Evolutionary conservation across 2,113 vertebrate genomes (phyloP).

Genomic region (Proteles cristata): DNA sequence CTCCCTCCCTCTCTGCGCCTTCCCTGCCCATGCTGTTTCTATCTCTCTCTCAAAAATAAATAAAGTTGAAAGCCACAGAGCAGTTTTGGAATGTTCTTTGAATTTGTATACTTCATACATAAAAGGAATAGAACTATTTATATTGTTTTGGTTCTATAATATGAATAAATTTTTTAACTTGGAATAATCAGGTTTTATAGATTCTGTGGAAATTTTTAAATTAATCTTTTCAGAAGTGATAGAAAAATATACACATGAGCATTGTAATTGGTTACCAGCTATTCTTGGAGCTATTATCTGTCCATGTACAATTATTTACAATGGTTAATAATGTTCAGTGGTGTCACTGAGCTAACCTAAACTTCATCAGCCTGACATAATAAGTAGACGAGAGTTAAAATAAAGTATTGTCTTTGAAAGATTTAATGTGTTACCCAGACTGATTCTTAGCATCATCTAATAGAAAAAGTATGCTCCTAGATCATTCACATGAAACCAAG

Average conservation of each 20-base stretch:
- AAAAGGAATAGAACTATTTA: not conserved
- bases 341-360: not conserved
- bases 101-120: not conserved
- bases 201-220: not conserved
- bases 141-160: not conserved
- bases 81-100: not conserved
- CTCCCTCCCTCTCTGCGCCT: too few species aligned
- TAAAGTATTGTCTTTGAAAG: slow-evolving; percentile 39
- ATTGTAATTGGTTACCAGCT: not conserved
- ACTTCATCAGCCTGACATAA: not conserved
- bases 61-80: not conserved
- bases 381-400: not conserved
- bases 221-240: not conserved
- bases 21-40: too few species aligned
- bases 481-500: not conserved
- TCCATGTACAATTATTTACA: not conserved
- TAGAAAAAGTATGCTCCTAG: not conserved
- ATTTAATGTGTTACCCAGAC: not conserved
- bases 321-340: not conserved
- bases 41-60: too few species aligned
- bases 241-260: not conserved
- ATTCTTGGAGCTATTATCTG: not conserved
- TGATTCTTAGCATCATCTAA: not conserved
- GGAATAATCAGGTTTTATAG: not conserved
- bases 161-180: slow-evolving; percentile 22